These are phyloP conservation scores for Mormyrus hasselquistii DNA, from an alignment of 2,797 vertebrate genomes.

Conservation along the genomic window DNA sequence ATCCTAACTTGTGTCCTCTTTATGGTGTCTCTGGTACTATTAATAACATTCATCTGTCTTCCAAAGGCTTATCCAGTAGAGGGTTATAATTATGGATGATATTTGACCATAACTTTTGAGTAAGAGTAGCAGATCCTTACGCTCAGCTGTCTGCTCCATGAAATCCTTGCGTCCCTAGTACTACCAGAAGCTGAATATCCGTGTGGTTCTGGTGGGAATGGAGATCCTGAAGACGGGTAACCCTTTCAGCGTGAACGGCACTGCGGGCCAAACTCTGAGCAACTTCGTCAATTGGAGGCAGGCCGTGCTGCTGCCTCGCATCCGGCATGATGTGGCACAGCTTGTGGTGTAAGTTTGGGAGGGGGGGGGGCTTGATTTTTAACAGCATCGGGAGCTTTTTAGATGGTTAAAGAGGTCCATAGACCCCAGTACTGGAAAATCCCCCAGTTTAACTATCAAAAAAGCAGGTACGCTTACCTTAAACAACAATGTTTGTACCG, in stretches of 20 bases:
- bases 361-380: neutral
- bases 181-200: conserved; percentile 70
- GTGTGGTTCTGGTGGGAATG: conserved; percentile 70
- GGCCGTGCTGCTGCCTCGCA: conserved; percentile 39
- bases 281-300: conserved; percentile 72
- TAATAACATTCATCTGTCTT: neutral
- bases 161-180: conserved; percentile 42
- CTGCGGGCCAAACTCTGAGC: conserved; percentile 60
- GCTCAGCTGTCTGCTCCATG: neutral
- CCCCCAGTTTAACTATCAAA: neutral
- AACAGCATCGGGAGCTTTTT: neutral
- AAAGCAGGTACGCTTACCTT: neutral
- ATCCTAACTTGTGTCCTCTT: neutral
- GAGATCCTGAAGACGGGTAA: conserved; percentile 65
- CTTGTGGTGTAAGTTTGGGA: conserved; percentile 73
- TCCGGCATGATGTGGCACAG: conserved; percentile 66
- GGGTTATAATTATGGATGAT: neutral
- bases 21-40: neutral
- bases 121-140: neutral
- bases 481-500: neutral
- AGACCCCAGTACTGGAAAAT: neutral
- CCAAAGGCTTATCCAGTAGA: neutral
- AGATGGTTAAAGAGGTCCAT: neutral
- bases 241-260: conserved; percentile 58
- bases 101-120: neutral